phyloP scores from a whole-genome alignment of 2,888 invertebrate species.

The Rhogogaster chlorosoma region DNA sequence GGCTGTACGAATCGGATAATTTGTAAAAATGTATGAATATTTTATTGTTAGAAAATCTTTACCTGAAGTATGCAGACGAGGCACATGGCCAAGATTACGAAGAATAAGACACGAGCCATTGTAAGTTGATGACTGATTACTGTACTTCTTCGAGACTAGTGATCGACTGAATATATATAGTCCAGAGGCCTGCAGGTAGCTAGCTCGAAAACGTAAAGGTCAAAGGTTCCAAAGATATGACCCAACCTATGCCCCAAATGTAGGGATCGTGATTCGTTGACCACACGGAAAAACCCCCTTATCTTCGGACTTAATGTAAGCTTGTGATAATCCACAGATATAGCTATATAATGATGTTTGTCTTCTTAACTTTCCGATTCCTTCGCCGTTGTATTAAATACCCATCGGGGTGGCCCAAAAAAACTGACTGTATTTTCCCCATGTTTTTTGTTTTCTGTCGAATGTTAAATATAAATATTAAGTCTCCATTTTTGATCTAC shows the following conservation, averaged over 20 bases:
- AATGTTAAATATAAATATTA: no score
- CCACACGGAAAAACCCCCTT: neutral
- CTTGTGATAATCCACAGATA: no score
- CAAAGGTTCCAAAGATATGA: conserved; percentile 30
- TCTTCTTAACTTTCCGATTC: no score
- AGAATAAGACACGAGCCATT: conserved; percentile 65
- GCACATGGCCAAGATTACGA: conserved; percentile 60
- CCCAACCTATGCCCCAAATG: neutral
- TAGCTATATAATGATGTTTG: no score
- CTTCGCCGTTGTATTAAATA: no score
- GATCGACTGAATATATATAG: conserved; percentile 37
- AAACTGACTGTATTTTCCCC: no score
- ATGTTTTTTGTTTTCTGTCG: no score
- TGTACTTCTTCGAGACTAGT: neutral
- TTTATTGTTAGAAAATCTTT: conserved; percentile 37
- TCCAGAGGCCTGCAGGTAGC: neutral
- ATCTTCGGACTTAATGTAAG: neutral
- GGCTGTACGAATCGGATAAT: neutral
- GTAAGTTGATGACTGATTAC: conserved; percentile 18
- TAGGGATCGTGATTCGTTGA: neutral
- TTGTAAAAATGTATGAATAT: neutral
- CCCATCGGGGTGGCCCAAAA: no score
- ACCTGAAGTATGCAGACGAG: conserved; percentile 66
- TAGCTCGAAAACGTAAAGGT: neutral
- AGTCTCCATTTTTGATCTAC: no score